A percentile compares a stretch with the other conserved stretches of the same genome.
Conservation (phyloP, 1,140 invertebrate genomes). For the Lutraria rhynchaena region DNA sequence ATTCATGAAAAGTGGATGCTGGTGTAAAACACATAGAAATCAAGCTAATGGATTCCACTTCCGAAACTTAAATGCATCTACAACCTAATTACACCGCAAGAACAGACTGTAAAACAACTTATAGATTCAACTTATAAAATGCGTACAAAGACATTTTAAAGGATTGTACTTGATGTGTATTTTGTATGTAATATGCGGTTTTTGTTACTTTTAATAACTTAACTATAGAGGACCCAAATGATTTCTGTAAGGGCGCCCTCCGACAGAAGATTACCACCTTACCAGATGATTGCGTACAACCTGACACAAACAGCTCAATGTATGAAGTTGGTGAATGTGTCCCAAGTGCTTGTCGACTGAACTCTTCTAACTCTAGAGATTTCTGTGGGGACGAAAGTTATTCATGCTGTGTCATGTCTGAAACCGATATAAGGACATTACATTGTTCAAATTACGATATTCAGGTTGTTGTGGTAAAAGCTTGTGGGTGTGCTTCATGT, state of each 20-base stretch:
- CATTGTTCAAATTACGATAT: not conserved
- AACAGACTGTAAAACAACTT: too few relatives aligned
- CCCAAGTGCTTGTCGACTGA: not conserved
- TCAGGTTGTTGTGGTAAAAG: not conserved
- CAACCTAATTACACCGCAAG: too few relatives aligned
- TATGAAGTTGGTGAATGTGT: not conserved
- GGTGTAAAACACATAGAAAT: too few relatives aligned
- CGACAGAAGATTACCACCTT: not conserved
- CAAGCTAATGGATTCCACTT: too few relatives aligned
- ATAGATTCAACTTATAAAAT: too few relatives aligned
- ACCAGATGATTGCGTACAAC: not conserved
- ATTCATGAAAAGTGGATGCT: too few relatives aligned
- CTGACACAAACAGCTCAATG: not conserved
- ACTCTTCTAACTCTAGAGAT: not conserved
- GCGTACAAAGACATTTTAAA: too few relatives aligned
- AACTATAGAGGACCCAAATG: not conserved
- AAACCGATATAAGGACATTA: not conserved
- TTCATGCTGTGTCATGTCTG: not conserved
- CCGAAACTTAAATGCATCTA: too few relatives aligned
- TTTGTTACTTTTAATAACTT: too few relatives aligned
- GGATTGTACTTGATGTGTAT: too few relatives aligned
- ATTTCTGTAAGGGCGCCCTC: not conserved
- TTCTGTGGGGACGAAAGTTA: not conserved
- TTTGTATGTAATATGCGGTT: too few relatives aligned
- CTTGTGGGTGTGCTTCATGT: not conserved